These are phyloP conservation scores for Metalampra italica DNA, from an alignment of 2,888 invertebrate species.

Conservation along the genomic window DNA sequence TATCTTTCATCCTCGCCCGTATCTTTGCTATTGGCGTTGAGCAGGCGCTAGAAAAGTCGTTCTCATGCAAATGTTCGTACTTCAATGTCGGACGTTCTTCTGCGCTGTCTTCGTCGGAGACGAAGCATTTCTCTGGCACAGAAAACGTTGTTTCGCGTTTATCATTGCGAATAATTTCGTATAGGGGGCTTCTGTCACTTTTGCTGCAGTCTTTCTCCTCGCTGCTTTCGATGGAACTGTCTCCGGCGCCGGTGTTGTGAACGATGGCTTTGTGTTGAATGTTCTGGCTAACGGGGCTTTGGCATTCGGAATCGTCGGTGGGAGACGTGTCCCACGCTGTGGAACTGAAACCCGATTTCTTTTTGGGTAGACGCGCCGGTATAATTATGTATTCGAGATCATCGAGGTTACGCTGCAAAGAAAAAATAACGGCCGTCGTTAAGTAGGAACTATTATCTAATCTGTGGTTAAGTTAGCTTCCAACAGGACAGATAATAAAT, in stretches of 20 bases:
- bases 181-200: constrained; percentile 44
- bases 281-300: constrained; percentile 38
- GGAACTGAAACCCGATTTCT: constrained; percentile 46
- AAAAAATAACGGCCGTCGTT: not conserved
- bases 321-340: constrained; percentile 54
- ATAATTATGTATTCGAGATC: constrained; percentile 62
- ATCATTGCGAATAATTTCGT: constrained; percentile 43
- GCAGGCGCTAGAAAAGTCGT: constrained; percentile 57
- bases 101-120: constrained; percentile 40
- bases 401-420: constrained; percentile 51
- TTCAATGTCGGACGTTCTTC: constrained; percentile 27
- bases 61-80: constrained; percentile 44
- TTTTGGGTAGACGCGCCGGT: constrained; percentile 48
- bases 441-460: not conserved
- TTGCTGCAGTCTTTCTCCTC: constrained; percentile 52
- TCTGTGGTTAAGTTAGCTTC: too few species aligned
- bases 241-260: constrained; percentile 32
- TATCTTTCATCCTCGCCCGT: constrained; percentile 50
- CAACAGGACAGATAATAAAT: too few species aligned
- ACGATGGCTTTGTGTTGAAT: constrained; percentile 47
- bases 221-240: constrained; percentile 46
- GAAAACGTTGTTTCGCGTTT: constrained; percentile 20
- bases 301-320: constrained; percentile 53
- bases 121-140: constrained; percentile 42
- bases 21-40: constrained; percentile 64